Evolutionary conservation across 2,113 vertebrate genomes (phyloP), one percentile per base, ranked within the genome.

Genomic region (Oostethus manadensis): DNA sequence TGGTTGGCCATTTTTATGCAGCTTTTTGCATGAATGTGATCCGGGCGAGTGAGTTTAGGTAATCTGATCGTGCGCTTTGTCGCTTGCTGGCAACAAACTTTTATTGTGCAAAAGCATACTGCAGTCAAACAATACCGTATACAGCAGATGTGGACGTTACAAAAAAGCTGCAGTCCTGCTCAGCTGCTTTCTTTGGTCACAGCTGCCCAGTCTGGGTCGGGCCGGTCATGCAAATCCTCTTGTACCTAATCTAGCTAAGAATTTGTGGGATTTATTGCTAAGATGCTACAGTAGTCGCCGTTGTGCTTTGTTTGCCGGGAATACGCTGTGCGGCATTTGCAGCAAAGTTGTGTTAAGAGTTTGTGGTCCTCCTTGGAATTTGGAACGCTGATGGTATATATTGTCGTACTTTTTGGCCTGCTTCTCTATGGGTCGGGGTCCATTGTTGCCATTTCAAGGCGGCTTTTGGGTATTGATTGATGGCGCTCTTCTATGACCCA

Each of bases 191-290:
- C 5, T 81, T 77, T 70, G 62, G 60, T 62, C 49, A 64, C 57
- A 69, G 70, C 69, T 64, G 51, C 35, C 50, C 50, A 53, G 59
- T 59, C 56, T 59, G 54, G 13, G 35, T 60, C 53, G 55, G 10
- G 40, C 42, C 68, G 51, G 18, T 64, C 62, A 66, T 66, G 42
- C 66, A 86, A 88, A 89, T 85, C 84, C 72, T 61, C 73, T 80
- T 77, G 60, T 33, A 61, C 61, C 68, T 85, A 87, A 87, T 86
- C 84, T 71, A 77, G 70, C 82, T 61, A 80, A 67, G 76, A 77
- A 79, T 85, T 51, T 74, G 71, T 64, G 61, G 56, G 51, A 59
- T 78, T 79, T 82, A 44, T 20, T 9, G 4, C 33, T 42, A 42
- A 42, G 13, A 42, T 42, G 38, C 38, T 42, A 42, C 38, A 42